A percentile compares a stretch with the other conserved stretches of the same genome.
Conservation (phyloP, 2,888 invertebrate species). For the Agapetus fuscipes region DNA sequence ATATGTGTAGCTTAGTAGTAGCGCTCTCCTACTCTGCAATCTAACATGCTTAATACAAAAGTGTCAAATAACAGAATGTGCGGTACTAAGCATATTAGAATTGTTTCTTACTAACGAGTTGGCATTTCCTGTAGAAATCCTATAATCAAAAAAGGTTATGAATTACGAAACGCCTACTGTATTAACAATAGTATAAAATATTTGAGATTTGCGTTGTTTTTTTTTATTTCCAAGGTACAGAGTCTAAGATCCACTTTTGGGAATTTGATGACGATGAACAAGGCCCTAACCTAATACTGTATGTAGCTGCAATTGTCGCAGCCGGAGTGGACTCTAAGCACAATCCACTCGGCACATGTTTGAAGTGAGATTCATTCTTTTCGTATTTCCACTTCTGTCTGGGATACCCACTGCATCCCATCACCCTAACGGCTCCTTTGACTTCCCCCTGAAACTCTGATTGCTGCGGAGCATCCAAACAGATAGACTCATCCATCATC, state of each 20-base stretch:
- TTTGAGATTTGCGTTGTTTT: no score
- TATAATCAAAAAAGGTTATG: no score
- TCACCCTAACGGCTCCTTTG: slow-evolving; percentile 56
- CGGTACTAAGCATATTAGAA: no score
- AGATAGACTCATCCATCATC: slow-evolving; percentile 83
- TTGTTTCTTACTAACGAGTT: no score
- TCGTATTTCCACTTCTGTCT: slow-evolving; percentile 63
- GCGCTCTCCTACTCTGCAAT: no score
- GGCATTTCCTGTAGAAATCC: no score
- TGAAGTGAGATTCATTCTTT: slow-evolving; percentile 40
- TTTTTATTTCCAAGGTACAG: slow-evolving; percentile 44
- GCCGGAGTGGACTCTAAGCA: slow-evolving; percentile 38
- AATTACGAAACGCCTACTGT: no score
- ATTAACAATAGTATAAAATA: no score
- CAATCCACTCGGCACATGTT: slow-evolving; percentile 45
- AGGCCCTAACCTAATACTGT: slow-evolving; percentile 38
- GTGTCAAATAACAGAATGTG: no score
- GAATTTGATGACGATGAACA: slow-evolving; percentile 36
- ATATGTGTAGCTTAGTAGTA: no score
- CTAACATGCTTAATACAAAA: no score
- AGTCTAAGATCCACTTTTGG: slow-evolving; percentile 49
- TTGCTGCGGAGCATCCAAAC: slow-evolving; percentile 61
- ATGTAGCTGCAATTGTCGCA: slow-evolving; percentile 29
- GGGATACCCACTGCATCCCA: slow-evolving; percentile 56
- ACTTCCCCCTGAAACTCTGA: slow-evolving; percentile 36